Base-by-base conservation (phyloP, 2,113 vertebrate genomes). In the Pteropus alecto region DNA sequence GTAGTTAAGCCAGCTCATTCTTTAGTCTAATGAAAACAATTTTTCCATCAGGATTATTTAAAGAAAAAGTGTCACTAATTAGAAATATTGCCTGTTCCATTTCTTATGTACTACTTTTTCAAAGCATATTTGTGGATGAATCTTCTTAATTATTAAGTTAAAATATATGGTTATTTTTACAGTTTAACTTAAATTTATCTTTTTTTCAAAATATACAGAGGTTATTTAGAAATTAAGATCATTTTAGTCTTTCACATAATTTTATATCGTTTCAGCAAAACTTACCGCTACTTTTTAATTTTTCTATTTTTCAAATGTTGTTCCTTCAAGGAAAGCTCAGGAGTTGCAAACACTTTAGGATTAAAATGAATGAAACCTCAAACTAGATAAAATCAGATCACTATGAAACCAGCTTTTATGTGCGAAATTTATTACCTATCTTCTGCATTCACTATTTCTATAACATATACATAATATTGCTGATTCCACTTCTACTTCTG, bases 251-350 rank as follows among this genome's bases (percentile, higher is more conserved):
- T 95, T 87, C 54, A 81, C 5, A 61, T 97, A 98, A 81, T 76
- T 98, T 90, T 77, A 76, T n/a, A 98, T 98, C 90, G 97, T 92
- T 98, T 97, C 68, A 87, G 83, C 46, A 58, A 98, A 97, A n/a
- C 56, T 54, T 46, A 96, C 2, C 61, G 48, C n/a, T 26, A 84
- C 71, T 60, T 91, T 90, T 70, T 22, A 87, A 84, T 65, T 61
- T 92, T 97, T 22, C 11, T 43, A n/a, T 56, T 90, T 71, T 54
- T 18, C n/a, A 94, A 98, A 97, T 97, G 58, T 79, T 94, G 89
- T 94, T 83, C 93, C n/a, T 94, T 54, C 46, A 95, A 97, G 93
- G 30, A 97, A 96, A 94, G 81, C 86, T 95, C 48, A 97, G 79
- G 56, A 90, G 26, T n/a, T n/a, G 86, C 28, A 97, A 92, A 87